These are phyloP conservation scores for Theretra japonica DNA, from an alignment of 2,888 invertebrate genomes.

Conservation along the genomic window DNA sequence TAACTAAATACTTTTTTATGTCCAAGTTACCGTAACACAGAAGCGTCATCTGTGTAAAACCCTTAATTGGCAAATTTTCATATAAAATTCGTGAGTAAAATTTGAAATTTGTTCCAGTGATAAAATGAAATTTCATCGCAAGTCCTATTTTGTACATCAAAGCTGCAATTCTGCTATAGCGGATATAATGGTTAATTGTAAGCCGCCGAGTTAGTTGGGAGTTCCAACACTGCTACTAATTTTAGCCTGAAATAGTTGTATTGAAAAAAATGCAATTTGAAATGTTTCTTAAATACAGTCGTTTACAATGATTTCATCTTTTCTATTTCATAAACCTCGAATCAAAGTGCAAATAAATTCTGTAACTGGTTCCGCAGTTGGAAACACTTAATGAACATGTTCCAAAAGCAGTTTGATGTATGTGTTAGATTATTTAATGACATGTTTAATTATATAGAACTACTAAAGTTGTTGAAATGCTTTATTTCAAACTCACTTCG, in stretches of 20 bases:
- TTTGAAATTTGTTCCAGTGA: neutral
- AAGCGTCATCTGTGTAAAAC: neutral
- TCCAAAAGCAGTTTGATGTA: too few species aligned
- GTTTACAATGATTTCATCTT: neutral
- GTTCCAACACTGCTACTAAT: neutral
- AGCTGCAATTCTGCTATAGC: neutral
- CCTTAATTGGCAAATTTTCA: neutral
- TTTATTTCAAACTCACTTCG: too few species aligned
- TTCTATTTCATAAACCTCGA: too few species aligned
- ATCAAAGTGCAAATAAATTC: too few species aligned
- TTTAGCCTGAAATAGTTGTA: neutral
- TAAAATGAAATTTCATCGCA: neutral
- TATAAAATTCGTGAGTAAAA: neutral
- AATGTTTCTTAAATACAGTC: neutral
- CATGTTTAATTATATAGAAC: too few species aligned
- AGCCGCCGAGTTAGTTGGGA: neutral
- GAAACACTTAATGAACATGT: too few species aligned
- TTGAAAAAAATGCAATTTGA: neutral
- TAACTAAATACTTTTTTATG: neutral
- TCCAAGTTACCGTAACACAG: neutral
- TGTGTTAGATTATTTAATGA: too few species aligned
- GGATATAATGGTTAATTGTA: neutral
- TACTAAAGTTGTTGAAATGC: too few species aligned
- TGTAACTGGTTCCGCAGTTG: too few species aligned
- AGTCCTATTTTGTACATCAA: constrained; percentile 25